Evolutionary conservation across 2,113 vertebrate species (phyloP).

Genomic region (Sakesphorus luctuosus): DNA sequence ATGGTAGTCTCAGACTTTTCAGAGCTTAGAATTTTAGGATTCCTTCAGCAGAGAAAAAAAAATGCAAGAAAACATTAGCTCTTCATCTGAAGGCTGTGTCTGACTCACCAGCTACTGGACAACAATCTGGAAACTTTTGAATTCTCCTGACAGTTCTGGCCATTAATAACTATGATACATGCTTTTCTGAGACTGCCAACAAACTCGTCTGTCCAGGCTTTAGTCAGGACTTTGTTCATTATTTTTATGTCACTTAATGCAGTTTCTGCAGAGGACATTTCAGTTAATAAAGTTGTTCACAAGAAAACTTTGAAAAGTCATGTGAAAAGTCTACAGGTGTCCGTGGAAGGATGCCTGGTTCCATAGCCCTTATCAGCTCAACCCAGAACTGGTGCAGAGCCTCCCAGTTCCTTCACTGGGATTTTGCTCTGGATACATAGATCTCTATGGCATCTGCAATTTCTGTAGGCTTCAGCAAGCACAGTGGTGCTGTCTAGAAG

Average conservation of each 20-base stretch:
- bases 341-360: not conserved
- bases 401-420: not conserved
- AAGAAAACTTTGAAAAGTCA: not conserved
- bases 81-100: not conserved
- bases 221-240: not conserved
- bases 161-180: not conserved
- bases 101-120: constrained; percentile 58
- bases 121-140: constrained; percentile 52
- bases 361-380: not conserved
- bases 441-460: not conserved
- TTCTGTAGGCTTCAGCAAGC: not conserved
- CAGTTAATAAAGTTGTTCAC: not conserved
- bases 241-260: not conserved
- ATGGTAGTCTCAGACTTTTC: not conserved
- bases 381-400: not conserved
- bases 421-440: not conserved
- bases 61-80: not conserved
- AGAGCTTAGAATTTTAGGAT: not conserved
- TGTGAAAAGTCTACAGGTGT: not conserved
- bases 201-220: not conserved
- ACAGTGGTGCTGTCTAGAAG: not conserved
- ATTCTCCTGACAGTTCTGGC: not conserved
- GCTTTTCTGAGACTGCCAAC: not conserved
- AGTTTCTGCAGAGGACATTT: not conserved
- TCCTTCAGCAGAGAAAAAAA: not conserved